A percentile compares a stretch with the other conserved stretches of the same genome.
phyloP scores from a whole-genome alignment of 2,797 vertebrate genomes.

The Carcharodon carcharias region DNA sequence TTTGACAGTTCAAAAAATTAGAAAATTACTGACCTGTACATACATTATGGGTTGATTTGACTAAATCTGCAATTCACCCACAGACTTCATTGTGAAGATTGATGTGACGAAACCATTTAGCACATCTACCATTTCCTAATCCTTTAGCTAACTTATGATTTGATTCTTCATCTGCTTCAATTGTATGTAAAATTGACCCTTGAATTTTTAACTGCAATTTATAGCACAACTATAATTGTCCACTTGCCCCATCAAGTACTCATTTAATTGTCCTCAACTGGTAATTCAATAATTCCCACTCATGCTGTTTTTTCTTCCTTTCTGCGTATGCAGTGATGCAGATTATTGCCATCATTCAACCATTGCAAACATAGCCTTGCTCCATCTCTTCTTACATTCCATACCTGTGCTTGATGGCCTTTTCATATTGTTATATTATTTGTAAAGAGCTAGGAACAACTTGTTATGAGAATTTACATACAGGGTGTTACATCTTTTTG shows the following conservation, averaged over 20 bases:
- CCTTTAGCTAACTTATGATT: background rate
- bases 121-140: background rate
- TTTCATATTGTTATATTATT: too few relatives aligned
- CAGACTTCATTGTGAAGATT: background rate
- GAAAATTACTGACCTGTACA: background rate
- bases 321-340: too few relatives aligned
- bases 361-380: too few relatives aligned
- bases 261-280: background rate
- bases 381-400: too few relatives aligned
- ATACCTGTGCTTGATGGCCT: too few relatives aligned
- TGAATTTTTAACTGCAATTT: background rate
- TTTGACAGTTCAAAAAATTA: background rate
- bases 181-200: background rate
- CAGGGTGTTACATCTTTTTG: too few relatives aligned
- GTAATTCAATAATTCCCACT: background rate
- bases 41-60: background rate
- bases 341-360: too few relatives aligned
- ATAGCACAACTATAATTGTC: background rate
- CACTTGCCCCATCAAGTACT: background rate
- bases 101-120: background rate
- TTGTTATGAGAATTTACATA: too few relatives aligned
- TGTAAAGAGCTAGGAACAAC: too few relatives aligned
- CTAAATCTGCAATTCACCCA: background rate
- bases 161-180: background rate
- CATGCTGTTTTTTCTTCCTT: too few relatives aligned